These are phyloP conservation scores for Notothenia coriiceps DNA, from an alignment of 2,113 vertebrate species.

Conservation along the genomic window DNA sequence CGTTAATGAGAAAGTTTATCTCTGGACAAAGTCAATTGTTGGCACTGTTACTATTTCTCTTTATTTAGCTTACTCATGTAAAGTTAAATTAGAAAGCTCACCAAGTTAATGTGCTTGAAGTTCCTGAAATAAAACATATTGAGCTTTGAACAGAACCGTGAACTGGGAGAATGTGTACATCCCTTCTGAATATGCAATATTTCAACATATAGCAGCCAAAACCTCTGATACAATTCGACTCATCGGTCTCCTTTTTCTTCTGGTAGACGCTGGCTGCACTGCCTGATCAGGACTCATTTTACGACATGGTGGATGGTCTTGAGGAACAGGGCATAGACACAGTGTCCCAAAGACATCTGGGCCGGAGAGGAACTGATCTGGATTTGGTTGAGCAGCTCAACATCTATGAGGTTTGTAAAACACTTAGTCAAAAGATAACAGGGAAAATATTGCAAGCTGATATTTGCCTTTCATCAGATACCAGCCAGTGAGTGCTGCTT, in stretches of 20 bases:
- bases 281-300: slow-evolving; percentile 96
- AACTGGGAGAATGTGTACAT: too few species aligned
- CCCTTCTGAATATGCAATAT: background rate
- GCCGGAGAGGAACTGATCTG: slow-evolving; percentile 91
- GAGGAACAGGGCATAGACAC: slow-evolving; percentile 94
- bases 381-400: slow-evolving; percentile 95
- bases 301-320: slow-evolving; percentile 93
- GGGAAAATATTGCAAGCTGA: background rate
- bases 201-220: background rate
- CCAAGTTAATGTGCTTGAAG: too few species aligned
- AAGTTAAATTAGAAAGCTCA: too few species aligned
- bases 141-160: too few species aligned
- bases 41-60: too few species aligned
- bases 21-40: too few species aligned
- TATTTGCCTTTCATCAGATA: background rate
- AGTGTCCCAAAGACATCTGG: slow-evolving; percentile 90
- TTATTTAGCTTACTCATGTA: too few species aligned
- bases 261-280: slow-evolving; percentile 89
- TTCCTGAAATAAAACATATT: too few species aligned
- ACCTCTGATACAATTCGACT: background rate
- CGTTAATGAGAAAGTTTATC: too few species aligned
- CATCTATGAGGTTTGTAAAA: slow-evolving; percentile 91
- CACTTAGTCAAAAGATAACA: background rate
- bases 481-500: background rate
- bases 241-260: background rate